A percentile compares a stretch with the other conserved stretches of the same genome.
Evolutionary conservation across 2,888 invertebrate genomes (phyloP).

Genomic region (Nephrotoma guestfalica): DNA sequence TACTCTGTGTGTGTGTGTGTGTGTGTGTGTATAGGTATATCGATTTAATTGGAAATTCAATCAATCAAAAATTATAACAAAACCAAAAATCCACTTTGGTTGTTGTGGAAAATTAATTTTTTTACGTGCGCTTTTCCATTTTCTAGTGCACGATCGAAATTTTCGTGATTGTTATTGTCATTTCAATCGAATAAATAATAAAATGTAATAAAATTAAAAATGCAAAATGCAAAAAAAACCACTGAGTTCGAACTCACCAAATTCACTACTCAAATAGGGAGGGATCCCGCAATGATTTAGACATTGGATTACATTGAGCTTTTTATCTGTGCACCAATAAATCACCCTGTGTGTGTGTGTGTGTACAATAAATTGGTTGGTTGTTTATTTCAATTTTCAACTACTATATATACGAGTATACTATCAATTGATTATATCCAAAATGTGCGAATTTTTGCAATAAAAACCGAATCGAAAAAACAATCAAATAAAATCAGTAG

Average conservation of each 20-base stretch:
- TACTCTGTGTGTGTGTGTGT: not conserved
- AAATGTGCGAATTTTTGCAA: not conserved
- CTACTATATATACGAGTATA: not conserved
- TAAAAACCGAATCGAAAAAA: not conserved
- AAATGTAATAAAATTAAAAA: not conserved
- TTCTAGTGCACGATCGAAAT: not conserved
- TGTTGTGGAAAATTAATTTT: not conserved
- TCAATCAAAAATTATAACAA: not conserved
- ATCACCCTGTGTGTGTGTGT: not conserved
- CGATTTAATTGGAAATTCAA: not conserved
- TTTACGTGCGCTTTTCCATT: not conserved
- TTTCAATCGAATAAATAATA: not conserved
- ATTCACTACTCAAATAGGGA: not conserved
- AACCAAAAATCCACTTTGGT: not conserved
- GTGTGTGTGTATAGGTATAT: not conserved
- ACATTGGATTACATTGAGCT: not conserved
- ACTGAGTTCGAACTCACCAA: not conserved
- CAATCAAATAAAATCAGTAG: not conserved
- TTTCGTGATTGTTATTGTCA: not conserved
- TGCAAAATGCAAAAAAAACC: too few relatives aligned
- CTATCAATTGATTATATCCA: not conserved
- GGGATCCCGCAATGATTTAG: not conserved
- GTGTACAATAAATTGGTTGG: not conserved
- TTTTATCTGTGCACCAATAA: not conserved
- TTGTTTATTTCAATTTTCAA: not conserved